Base-by-base conservation (phyloP, 2,113 vertebrate species). In the Leptobrachium leishanense region DNA sequence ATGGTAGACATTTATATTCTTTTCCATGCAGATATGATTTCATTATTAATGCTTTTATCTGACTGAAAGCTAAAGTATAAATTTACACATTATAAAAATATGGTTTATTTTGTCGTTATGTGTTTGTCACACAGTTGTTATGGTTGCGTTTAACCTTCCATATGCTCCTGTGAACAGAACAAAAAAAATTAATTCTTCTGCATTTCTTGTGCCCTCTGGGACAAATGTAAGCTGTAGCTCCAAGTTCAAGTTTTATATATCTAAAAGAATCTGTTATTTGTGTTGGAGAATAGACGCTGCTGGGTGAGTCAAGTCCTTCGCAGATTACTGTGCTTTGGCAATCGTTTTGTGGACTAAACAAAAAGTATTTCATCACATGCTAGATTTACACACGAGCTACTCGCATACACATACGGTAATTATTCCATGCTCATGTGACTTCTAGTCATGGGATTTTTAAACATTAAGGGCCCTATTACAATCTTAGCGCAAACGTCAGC, bases 371-470 rank as follows among this genome's bases (percentile, higher is more conserved):
- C 55, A 78, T 72, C 20, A 40, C 44, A 67, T 66, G 46, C 44
- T 66, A 53, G 4, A 53, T 50, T 11, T 78, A 31, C 15, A 65
- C 65, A 31, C n/a, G 43, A 64, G 59, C 15, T 46, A 66, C 12
- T 46, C 46, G 13, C 43, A 53, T 72, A 72, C 68, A 78, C 39
- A 72, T 77, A 41, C 50, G 68, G 39, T 39, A 65, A 65, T 78
- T 78, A 65, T 65, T 64, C 15, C 41, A 31, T 70, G 44, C 57
- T 9, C 13, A 40, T 65, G 68, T 78, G 76, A 70, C 63, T 65
- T 65, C 46, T 54, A 65, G 68, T 78, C 68, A 78, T 67, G 20
- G 72, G 76, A 31, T 57, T 43, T 42, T 43, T 71, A 72, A 64
- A 43, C 39, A 2, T 53, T 63, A 31, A 31, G 20, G 20, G 20